Base-by-base conservation (phyloP, 1,140 invertebrate species). In the Hypsibius dujardini region DNA sequence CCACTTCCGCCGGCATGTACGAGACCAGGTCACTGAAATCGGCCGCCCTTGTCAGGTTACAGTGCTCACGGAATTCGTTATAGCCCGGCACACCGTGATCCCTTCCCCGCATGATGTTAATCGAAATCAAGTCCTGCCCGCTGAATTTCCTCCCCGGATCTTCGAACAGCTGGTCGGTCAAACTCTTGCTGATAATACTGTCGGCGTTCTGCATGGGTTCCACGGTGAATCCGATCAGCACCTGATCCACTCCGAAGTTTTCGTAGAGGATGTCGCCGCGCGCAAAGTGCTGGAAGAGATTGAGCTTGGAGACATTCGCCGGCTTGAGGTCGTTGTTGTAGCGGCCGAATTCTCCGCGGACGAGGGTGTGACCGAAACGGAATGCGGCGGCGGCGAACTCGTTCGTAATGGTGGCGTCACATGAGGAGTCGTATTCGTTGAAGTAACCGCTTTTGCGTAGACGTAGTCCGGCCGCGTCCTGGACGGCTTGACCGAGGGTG, bases 91-190 rank as follows among this genome's bases (percentile, higher is more conserved):
- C 69, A 40, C 79, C 79, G 56, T 80, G 79, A 70, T 80, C 79
- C 7, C 79, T 71, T 47, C 79, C 79, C 72, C 79, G 73, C 72
- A 80, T 77, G 46, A 81, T 79, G 70, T 81, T 81, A 46, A 80
- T 80, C n/a, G 79, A 77, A 1, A 77, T 77, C 2, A 80, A 59
- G 75, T 80, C 79, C 46, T 78, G 77, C 7, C 76, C 78, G n/a
- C 77, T 77, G 72, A 78, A 78, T 77, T 79, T 78, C 62, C 77
- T 75, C 70, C 88, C 88, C 42, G 86, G 86, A 80, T 86, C 87
- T 81, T 91, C 88, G 76, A 93, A 94, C 0, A 93, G 80, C 77
- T 90, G 90, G 77, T 91, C 89, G 0, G 90, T 92, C 15, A 93
- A 80, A 67, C 3, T 42, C 42, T 67, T 67, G 7, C 12, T 67